phyloP scores from a whole-genome alignment of 2,888 invertebrate genomes.

The Pristionchus fissidentatus region DNA sequence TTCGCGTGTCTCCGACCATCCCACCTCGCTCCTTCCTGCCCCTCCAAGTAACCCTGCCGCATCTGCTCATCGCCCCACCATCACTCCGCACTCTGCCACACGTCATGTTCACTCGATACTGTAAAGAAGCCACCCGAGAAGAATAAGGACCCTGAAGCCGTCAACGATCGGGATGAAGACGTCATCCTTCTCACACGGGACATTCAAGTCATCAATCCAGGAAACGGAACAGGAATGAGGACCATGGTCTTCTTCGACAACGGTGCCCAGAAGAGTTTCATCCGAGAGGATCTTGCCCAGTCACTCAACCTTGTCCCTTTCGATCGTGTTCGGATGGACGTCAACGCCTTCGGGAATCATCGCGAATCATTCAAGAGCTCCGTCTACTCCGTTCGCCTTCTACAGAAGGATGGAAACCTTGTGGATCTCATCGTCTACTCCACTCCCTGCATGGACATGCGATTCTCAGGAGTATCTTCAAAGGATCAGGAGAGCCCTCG shows the following conservation, averaged over 20 bases:
- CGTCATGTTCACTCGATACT: too few species aligned
- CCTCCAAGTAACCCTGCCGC: too few species aligned
- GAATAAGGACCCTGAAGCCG: too few species aligned
- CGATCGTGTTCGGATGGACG: background rate
- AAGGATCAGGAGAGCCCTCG: background rate
- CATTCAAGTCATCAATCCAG: background rate
- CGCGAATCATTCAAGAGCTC: background rate
- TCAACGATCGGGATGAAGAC: too few species aligned
- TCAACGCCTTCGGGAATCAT: background rate
- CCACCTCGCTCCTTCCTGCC: too few species aligned
- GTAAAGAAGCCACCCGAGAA: too few species aligned
- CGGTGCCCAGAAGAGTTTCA: background rate
- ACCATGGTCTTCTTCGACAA: background rate
- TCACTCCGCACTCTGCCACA: too few species aligned
- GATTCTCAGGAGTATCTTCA: too few species aligned
- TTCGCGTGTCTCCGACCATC: too few species aligned
- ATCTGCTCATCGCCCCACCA: too few species aligned
- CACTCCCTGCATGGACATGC: background rate
- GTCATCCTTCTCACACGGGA: background rate
- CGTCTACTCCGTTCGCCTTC: background rate
- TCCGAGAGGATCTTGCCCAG: background rate
- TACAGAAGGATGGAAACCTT: background rate
- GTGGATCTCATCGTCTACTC: background rate
- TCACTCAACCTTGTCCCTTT: background rate
- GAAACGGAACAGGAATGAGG: background rate